Evolutionary conservation across 2,797 vertebrate species (phyloP), one percentile per base, ranked within the genome.

Genomic region (Falco naumanni): DNA sequence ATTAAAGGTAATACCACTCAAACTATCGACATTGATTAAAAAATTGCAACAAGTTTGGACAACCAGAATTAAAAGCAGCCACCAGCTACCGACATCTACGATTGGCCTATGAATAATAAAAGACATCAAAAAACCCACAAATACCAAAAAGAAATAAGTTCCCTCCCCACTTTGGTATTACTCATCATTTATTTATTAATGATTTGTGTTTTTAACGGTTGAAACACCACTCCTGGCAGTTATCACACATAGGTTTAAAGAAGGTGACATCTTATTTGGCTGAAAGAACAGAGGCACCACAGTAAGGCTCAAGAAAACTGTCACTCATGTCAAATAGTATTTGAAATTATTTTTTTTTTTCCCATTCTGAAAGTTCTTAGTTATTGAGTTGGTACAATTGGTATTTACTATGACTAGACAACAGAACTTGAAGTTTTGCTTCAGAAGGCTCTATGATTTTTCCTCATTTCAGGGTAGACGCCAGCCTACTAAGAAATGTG

Each of bases 141-240:
- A 2, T 5, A 14, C n/a, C 20, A 0, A 50, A 43, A 94, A 75
- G 10, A 80, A 18, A 18, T 51, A 78, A 79, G 24, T 24, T 71
- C 6, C 16, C 22, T 87, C 34, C 50, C 48, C 29, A 37, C 11
- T 4, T 39, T 79, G 60, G 19, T 70, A 87, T 77, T 64, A 64
- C 14, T 80, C 63, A 56, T 90, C 1, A 81, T 81, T 74, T 93
- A 69, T 92, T 95, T 90, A 72, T 57, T 21, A 19, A 15, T 66
- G 33, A 71, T 50, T 88, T 86, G 41, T 76, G 50, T 82, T 92
- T 33, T 28, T 86, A 71, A 71, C 25, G 92, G 91, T 69, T 41
- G 90, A 93, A 95, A 93, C 15, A 65, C 24, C 51, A 68, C 9
- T 63, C 39, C 80, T 95, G 37, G 80, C 70, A 94, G 69, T 85